Evolutionary conservation across 2,113 vertebrate genomes (phyloP), one percentile per base, ranked within the genome.

Genomic region (Pachypanchax playfairii): DNA sequence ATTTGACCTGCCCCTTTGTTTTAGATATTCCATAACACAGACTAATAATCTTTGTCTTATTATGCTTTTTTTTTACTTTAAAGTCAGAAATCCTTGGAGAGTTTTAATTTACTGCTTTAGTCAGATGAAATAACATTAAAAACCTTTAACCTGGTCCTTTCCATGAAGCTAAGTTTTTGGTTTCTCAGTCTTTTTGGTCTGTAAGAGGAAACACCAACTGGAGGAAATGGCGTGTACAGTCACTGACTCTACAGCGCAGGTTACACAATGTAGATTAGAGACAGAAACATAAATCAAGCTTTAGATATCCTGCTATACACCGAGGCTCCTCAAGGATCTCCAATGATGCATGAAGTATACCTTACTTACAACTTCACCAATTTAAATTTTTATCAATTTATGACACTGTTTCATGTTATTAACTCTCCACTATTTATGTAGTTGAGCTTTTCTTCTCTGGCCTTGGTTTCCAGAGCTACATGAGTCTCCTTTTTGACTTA

Each of bases 1-100:
- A 33, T 70, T 31, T 65, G 26, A 50, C 41, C 28, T 20, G 25
- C 29, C 7, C 65, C 15, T 73, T 53, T 2, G 36, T 61, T 65
- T 58, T 55, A 17, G 12, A 33, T 25, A 65, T 55, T 25, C 49
- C 29, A 26, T 36, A 38, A 9, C 12, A 54, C 52, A 51, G 41
- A 51, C 5, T 24, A 79, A 48, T 39, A 21, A 48, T 39, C 9
- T 41, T 61, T 47, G 8, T 10, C 8, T 7, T 11, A 10, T 7
- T 33, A 33, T 8, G 2, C 12, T 33, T 33, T 2, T 33, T 33
- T 33, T 33, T 33, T 10, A 33, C 8, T 6, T 36, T 3, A 36
- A 36, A 14, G 4, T 14, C 15, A 36, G 1, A 1, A 36, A 29
- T 29, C 28, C 28, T 29, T 4, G 7, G 28, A 5, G 7, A 29